Conservation (phyloP, 64 coral and sea anemone species). For the Catalaphyllia jardinei region DNA sequence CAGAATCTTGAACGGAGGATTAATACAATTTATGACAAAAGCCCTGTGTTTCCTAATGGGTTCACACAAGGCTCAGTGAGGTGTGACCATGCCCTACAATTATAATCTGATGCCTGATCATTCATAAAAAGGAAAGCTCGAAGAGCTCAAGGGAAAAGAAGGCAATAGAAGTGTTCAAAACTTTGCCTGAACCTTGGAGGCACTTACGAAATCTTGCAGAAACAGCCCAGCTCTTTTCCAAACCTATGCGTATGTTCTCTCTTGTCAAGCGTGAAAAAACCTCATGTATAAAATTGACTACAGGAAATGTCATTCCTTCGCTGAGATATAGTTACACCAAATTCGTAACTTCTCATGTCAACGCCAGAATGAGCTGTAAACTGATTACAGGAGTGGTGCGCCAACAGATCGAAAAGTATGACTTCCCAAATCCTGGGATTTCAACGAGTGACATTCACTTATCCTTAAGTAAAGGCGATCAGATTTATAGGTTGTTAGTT, state of each 20-base stretch:
- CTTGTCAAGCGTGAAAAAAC: too few species aligned
- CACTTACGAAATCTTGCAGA: background rate
- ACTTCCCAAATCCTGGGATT: background rate
- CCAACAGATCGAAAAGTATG: background rate
- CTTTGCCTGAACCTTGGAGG: background rate
- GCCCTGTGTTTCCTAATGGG: background rate
- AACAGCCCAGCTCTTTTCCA: background rate
- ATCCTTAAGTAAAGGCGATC: background rate
- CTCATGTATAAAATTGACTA: too few species aligned
- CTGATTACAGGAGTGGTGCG: background rate
- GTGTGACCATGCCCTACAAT: background rate
- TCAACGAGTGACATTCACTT: background rate
- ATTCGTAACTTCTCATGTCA: too few species aligned
- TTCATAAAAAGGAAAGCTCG: background rate
- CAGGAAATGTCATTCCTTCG: too few species aligned
- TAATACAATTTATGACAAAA: background rate
- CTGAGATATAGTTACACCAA: too few species aligned
- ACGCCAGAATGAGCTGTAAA: too few species aligned
- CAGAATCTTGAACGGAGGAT: too few species aligned
- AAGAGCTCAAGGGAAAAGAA: background rate
- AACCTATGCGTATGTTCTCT: background rate
- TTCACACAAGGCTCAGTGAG: background rate
- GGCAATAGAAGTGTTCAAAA: background rate
- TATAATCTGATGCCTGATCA: background rate
- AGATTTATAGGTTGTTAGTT: background rate